A percentile compares a stretch with the other conserved stretches of the same genome.
Conservation (phyloP, 1,140 invertebrate species). For the Heliothis virescens region DNA sequence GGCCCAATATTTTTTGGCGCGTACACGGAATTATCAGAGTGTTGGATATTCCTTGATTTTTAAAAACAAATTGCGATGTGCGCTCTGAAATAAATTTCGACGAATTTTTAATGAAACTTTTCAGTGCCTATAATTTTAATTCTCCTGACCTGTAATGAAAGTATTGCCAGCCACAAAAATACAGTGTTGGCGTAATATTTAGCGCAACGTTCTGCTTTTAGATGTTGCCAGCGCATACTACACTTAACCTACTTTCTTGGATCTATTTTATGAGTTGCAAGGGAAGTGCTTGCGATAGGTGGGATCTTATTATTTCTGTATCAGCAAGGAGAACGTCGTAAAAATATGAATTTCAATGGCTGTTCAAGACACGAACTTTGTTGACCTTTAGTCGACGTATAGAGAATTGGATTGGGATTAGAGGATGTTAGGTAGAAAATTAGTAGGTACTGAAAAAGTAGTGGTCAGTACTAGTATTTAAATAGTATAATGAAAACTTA, state of each 20-base stretch:
- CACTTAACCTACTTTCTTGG: conserved; percentile 38
- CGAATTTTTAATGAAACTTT: no score
- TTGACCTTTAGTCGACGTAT: not conserved
- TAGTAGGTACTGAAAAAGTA: no score
- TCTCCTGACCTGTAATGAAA: not conserved
- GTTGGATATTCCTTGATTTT: no score
- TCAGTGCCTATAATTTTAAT: no score
- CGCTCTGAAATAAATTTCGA: no score
- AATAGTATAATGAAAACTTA: no score
- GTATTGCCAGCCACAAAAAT: not conserved
- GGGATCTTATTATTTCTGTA: conserved; percentile 31
- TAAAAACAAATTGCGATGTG: no score
- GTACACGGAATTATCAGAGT: no score
- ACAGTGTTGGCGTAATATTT: not conserved
- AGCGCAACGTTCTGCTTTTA: conserved; percentile 1
- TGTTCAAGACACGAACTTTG: not conserved
- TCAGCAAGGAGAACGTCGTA: not conserved
- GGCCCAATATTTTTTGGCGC: no score
- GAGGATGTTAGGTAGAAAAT: no score
- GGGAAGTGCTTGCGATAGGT: conserved; percentile 1
- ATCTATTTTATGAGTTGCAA: conserved; percentile 40
- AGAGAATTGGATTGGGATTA: not conserved
- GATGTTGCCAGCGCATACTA: conserved; percentile 16
- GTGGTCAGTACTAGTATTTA: no score
- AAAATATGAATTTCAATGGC: conserved; percentile 19